Evolutionary conservation across 1,140 invertebrate species (phyloP).

Genomic region (Tenebrio molitor): DNA sequence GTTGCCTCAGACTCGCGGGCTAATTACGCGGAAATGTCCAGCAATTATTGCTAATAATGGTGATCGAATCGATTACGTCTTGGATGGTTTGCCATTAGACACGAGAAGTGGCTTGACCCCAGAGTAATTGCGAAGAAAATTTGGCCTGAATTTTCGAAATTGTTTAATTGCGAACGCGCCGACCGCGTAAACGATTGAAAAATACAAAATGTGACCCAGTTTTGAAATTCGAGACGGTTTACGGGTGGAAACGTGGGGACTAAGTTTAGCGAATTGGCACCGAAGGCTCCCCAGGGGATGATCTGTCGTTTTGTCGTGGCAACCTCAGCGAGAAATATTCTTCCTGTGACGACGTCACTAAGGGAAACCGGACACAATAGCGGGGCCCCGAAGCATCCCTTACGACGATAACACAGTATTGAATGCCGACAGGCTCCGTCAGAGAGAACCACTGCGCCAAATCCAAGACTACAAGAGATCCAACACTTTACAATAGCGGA

Average conservation of each 20-base stretch:
- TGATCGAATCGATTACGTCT: background rate
- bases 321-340: conserved; percentile 42
- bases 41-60: background rate
- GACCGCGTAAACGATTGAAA: too few relatives aligned
- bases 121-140: background rate
- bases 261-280: conserved; percentile 65
- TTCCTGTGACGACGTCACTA: conserved; percentile 52
- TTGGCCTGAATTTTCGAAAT: background rate
- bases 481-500: conserved; percentile 56
- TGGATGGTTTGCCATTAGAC: background rate
- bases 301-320: conserved; percentile 45
- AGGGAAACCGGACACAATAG: conserved; percentile 44
- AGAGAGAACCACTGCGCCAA: conserved; percentile 53
- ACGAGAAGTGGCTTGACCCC: background rate
- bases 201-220: too few relatives aligned
- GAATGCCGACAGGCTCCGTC: conserved; percentile 56
- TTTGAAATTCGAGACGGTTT: too few relatives aligned
- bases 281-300: conserved; percentile 65
- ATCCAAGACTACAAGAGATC: conserved; percentile 61
- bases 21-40: background rate
- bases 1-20: too few relatives aligned
- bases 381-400: conserved; percentile 56
- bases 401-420: conserved; percentile 65
- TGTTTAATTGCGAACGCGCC: background rate
- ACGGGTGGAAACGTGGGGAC: too few relatives aligned